A percentile compares a stretch with the other conserved stretches of the same genome.
Conservation (phyloP, 2,113 vertebrate species). For the Centrocercus urophasianus region DNA sequence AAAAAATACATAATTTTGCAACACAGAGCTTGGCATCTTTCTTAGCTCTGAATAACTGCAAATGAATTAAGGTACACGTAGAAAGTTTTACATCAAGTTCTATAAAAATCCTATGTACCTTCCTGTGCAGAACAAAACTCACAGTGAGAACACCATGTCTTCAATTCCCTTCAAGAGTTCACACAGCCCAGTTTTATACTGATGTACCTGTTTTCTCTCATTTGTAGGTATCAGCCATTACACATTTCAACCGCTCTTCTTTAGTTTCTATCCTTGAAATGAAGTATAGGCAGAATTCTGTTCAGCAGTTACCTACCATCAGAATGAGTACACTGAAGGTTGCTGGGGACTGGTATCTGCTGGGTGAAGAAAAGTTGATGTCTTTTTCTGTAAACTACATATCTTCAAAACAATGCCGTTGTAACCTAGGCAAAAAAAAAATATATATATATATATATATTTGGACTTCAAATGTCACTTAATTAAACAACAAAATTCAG, state of each 20-base stretch:
- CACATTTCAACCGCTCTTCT: neutral
- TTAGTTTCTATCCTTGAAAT: neutral
- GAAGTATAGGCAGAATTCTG: neutral
- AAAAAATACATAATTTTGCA: neutral
- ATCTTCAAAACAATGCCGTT: neutral
- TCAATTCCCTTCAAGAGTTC: neutral
- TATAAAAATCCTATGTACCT: too few species aligned
- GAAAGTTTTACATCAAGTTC: neutral
- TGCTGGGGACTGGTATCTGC: neutral
- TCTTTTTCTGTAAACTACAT: slow-evolving; percentile 17
- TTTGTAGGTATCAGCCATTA: neutral
- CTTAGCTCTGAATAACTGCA: neutral
- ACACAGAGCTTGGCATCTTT: neutral
- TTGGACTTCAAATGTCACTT: neutral
- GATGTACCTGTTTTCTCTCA: neutral
- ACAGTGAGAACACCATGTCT: neutral
- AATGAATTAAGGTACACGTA: neutral
- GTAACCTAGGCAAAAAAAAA: slow-evolving; percentile 46
- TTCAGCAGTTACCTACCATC: slow-evolving; percentile 46
- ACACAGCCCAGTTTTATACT: neutral
- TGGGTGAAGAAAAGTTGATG: neutral
- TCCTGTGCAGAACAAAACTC: neutral
- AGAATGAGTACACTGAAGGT: neutral
- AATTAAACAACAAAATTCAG: neutral
- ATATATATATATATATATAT: neutral